Evolutionary conservation across 2,113 vertebrate species (phyloP).

Genomic region (Ascaphus truei): DNA sequence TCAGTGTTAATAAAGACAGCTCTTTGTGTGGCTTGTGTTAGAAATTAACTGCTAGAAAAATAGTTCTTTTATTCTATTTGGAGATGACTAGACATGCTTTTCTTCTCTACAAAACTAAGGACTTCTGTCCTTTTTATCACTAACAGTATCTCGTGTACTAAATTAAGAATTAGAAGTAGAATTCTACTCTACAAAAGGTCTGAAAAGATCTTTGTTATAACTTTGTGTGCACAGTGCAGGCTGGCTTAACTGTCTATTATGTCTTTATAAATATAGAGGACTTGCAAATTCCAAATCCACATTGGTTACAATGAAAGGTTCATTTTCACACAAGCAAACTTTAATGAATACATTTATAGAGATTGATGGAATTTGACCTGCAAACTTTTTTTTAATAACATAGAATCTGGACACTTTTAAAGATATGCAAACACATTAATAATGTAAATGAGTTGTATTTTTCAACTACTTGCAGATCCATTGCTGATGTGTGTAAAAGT

Average conservation of each 20-base stretch:
- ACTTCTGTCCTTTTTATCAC: constrained; percentile 30
- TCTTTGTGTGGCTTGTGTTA: constrained; percentile 24
- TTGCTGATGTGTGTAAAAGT: too few species aligned
- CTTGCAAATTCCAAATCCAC: background rate
- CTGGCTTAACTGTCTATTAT: background rate
- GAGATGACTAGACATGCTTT: constrained; percentile 21
- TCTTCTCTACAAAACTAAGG: constrained; percentile 14
- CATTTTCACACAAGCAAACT: background rate
- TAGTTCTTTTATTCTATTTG: constrained; percentile 30
- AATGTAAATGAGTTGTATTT: too few species aligned
- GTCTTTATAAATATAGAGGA: constrained; percentile 17
- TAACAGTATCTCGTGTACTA: constrained; percentile 21
- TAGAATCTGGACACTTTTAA: background rate
- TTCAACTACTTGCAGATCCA: too few species aligned
- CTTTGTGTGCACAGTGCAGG: background rate
- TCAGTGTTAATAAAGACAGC: constrained; percentile 20
- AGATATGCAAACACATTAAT: too few species aligned
- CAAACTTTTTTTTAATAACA: background rate
- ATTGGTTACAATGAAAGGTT: background rate
- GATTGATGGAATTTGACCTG: background rate
- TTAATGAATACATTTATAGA: constrained; percentile 15
- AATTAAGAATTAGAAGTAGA: constrained; percentile 26
- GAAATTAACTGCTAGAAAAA: constrained; percentile 31
- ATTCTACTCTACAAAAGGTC: constrained; percentile 20
- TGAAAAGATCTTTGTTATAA: constrained; percentile 33